A percentile compares a stretch with the other conserved stretches of the same genome.
Conservation (phyloP, 1,140 invertebrate genomes). For the Acromyrmex heyeri region DNA sequence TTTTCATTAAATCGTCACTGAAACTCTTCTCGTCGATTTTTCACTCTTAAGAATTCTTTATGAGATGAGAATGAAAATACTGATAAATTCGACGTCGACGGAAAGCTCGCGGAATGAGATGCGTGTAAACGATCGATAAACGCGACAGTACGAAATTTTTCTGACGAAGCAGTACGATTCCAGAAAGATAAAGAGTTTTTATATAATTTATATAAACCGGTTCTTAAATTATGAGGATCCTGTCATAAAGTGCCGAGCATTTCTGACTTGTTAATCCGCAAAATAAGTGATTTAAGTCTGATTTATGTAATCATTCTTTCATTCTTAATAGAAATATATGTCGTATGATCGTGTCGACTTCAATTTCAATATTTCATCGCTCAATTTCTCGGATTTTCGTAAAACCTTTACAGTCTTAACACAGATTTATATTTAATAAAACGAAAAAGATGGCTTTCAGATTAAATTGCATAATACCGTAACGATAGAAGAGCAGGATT, state of each 20-base stretch:
- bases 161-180: slow-evolving; percentile 5
- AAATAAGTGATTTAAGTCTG: not conserved
- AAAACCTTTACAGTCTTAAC: too few relatives aligned
- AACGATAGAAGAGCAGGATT: not conserved
- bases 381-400: not conserved
- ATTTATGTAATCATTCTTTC: not conserved
- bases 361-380: not conserved
- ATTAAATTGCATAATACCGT: not conserved
- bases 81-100: not conserved
- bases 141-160: not conserved
- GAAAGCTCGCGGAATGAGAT: not conserved
- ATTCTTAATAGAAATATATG: not conserved
- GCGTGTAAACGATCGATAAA: not conserved
- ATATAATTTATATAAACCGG: slow-evolving; percentile 56
- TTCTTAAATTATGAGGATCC: slow-evolving; percentile 22
- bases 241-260: not conserved
- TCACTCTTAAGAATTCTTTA: not conserved
- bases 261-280: not conserved
- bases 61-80: too few relatives aligned
- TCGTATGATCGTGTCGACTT: not conserved
- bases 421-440: not conserved
- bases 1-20: not conserved
- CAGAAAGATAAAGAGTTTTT: slow-evolving; percentile 36
- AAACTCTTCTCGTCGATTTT: slow-evolving; percentile 32
- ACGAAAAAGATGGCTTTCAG: not conserved